Evolutionary conservation across 2,888 invertebrate species (phyloP), one percentile per base, ranked within the genome.

Genomic region (Tetrapedia diversipes): DNA sequence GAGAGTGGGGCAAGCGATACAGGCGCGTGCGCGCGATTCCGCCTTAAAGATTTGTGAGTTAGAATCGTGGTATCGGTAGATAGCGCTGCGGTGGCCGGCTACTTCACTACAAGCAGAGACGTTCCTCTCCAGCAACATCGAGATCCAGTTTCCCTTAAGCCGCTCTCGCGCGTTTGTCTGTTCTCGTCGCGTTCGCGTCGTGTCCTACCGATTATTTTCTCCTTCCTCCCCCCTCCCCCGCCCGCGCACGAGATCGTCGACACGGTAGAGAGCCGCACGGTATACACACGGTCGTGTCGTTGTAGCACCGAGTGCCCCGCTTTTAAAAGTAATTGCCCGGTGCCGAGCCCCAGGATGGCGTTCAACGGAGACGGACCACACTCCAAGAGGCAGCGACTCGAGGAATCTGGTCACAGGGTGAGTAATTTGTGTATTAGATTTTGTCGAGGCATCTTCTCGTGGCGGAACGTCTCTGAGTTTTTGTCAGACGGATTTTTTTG

Each of bases 331-430:
- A 65, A 47, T 63, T 76, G 79, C 60, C 72, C 79, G 81, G 82
- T 83, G 81, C 53, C 57, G 72, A 69, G 67, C 43, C 63, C 71
- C 80, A 87, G 88, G 86, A 92, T 92, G 92, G 92, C 92, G 87
- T 92, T 92, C 90, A 92, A 92, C 90, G 92, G 92, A 79, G 92
- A 92, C 87, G 92, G 92, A 79, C 92, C 92, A 76, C 91, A 92
- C 86, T 92, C 92, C 60, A 92, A 92, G 87, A 91, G 92, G 85
- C 92, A 92, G 81, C 89, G 92, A 73, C 89, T 91, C 85, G 91
- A 91, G 80, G 91, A 91, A 84, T 90, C 91, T 57, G 91, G 91
- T 59, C 91, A 91, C 86, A 88, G 91, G 89, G 91, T 91, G 80
- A 90, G 90, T 86, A 70, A 29, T 37, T 72, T 47, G 54, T 32